These are phyloP conservation scores for Cyphomyrmex costatus DNA, from an alignment of 1,140 invertebrate genomes.

Conservation along the genomic window DNA sequence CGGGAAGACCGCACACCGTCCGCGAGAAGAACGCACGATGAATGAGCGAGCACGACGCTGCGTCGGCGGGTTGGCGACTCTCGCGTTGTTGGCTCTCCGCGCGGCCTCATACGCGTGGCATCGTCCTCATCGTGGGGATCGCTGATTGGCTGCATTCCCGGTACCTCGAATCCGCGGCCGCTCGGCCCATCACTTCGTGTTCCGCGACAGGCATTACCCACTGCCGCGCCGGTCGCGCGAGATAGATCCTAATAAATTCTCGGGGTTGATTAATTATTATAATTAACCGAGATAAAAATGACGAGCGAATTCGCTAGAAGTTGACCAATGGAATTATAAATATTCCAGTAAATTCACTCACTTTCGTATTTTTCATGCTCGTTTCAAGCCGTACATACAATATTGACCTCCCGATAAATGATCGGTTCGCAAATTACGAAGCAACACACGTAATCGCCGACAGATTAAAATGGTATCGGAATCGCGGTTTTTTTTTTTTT, in stretches of 20 bases:
- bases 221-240: background rate
- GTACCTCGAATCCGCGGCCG: background rate
- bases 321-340: too few species aligned
- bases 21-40: slow-evolving; percentile 47
- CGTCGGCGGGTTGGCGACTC: slow-evolving; percentile 52
- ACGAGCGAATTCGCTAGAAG: too few species aligned
- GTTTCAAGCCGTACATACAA: too few species aligned
- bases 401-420: background rate
- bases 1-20: slow-evolving; percentile 35
- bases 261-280: too few species aligned
- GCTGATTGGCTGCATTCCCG: slow-evolving; percentile 82
- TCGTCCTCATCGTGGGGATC: slow-evolving; percentile 83
- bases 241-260: background rate
- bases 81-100: slow-evolving; percentile 64
- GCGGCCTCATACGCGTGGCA: slow-evolving; percentile 81
- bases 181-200: background rate
- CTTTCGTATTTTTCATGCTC: too few species aligned
- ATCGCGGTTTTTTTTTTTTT: too few species aligned
- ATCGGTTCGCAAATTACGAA: background rate
- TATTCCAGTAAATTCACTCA: too few species aligned
- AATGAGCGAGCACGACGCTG: slow-evolving; percentile 62
- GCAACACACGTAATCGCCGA: background rate
- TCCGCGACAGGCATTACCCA: background rate
- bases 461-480: too few species aligned
- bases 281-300: too few species aligned